Conservation (phyloP, 2,797 vertebrate genomes). For the Microchirus variegatus region DNA sequence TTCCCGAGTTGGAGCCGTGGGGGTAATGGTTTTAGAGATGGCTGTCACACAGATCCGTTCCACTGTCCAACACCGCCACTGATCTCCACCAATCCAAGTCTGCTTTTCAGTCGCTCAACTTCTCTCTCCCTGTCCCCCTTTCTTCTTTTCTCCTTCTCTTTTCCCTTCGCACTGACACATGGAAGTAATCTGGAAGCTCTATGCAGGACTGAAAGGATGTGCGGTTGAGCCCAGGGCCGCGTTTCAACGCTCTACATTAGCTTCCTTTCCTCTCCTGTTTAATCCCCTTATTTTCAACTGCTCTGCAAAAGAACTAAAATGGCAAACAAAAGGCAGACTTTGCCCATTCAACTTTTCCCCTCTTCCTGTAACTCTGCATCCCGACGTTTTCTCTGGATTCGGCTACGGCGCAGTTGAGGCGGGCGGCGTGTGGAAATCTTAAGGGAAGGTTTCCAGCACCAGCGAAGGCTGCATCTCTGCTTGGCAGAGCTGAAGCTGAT, state of each 20-base stretch:
- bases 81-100: slow-evolving; percentile 72
- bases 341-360: slow-evolving; percentile 60
- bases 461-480: slow-evolving; percentile 50
- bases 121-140: slow-evolving; percentile 65
- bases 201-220: slow-evolving; percentile 76
- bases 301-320: slow-evolving; percentile 72
- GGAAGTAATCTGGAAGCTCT: slow-evolving; percentile 81
- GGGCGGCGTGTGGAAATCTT: slow-evolving; percentile 32
- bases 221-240: slow-evolving; percentile 73
- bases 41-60: slow-evolving; percentile 87
- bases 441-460: slow-evolving; percentile 57
- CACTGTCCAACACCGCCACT: slow-evolving; percentile 77
- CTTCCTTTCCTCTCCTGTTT: slow-evolving; percentile 76
- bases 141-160: slow-evolving; percentile 66
- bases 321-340: slow-evolving; percentile 77
- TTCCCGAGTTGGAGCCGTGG: slow-evolving; percentile 73
- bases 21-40: slow-evolving; percentile 86
- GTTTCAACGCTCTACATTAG: slow-evolving; percentile 76
- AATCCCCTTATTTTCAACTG: slow-evolving; percentile 77
- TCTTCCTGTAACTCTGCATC: slow-evolving; percentile 71
- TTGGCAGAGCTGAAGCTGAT: slow-evolving; percentile 69
- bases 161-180: slow-evolving; percentile 74
- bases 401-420: slow-evolving; percentile 31
- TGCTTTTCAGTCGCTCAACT: slow-evolving; percentile 71
- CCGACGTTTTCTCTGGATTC: slow-evolving; percentile 49